A percentile compares a stretch with the other conserved stretches of the same genome.
These are phyloP conservation scores for Polietes domitor DNA, from an alignment of 2,888 invertebrate genomes.

Conservation along the genomic window DNA sequence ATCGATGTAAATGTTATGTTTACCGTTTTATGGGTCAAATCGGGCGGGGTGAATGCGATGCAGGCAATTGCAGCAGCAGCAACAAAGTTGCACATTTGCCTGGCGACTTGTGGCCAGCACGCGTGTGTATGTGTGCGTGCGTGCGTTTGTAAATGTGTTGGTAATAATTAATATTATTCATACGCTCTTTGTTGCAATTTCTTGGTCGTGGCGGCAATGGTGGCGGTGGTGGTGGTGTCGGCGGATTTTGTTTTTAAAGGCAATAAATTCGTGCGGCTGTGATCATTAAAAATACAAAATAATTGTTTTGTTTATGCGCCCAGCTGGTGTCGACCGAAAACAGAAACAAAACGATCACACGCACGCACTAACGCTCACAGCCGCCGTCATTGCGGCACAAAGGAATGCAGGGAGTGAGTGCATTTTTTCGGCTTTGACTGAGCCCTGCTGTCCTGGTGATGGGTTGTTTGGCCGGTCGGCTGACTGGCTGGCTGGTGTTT, in stretches of 20 bases:
- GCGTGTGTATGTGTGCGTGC: neutral
- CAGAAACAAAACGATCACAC: neutral
- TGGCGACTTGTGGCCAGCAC: conserved; percentile 37
- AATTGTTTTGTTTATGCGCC: conserved; percentile 39
- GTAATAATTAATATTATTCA: conserved; percentile 27
- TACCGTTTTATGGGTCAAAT: conserved; percentile 18
- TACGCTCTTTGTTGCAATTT: conserved; percentile 12
- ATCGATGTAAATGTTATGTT: conserved; percentile 5
- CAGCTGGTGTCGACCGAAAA: conserved; percentile 52
- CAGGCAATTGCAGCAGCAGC: neutral
- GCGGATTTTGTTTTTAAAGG: conserved; percentile 41
- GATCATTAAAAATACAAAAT: conserved; percentile 45
- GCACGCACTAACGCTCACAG: neutral
- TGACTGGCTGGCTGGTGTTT: neutral
- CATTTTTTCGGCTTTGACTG: neutral
- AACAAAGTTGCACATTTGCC: conserved; percentile 40
- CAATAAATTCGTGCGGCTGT: conserved; percentile 52
- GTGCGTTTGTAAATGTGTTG: neutral
- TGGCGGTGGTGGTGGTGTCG: neutral
- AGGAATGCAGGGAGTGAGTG: conserved; percentile 2
- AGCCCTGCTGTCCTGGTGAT: neutral
- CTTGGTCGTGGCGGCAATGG: neutral
- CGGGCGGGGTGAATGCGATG: conserved; percentile 8
- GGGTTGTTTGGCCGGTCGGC: neutral
- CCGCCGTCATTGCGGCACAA: neutral